phyloP scores from a whole-genome alignment of 2,888 invertebrate genomes.

The Lamproptera curius region DNA sequence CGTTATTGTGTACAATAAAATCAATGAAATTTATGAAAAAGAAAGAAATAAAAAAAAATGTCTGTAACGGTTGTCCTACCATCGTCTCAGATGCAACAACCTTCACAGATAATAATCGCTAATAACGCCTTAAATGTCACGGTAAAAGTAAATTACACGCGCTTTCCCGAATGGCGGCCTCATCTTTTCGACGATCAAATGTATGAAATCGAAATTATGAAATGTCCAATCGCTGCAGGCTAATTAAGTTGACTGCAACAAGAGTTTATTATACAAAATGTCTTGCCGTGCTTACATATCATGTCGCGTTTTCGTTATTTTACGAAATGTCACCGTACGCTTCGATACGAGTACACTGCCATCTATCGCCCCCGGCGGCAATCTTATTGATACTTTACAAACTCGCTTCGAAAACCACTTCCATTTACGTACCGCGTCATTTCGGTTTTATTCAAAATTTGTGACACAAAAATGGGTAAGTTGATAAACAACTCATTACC shows the following conservation, averaged over 20 bases:
- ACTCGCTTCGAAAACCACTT: not conserved
- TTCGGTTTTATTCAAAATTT: not conserved
- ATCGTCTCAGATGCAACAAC: constrained; percentile 23
- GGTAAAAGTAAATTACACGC: constrained; percentile 39
- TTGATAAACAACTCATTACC: not conserved
- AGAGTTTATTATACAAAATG: constrained; percentile 27
- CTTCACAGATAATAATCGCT: constrained; percentile 27
- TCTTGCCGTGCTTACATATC: constrained; percentile 29
- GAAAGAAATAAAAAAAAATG: too few species aligned
- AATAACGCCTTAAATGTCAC: constrained; percentile 41
- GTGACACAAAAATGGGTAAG: not conserved
- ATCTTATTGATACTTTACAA: not conserved
- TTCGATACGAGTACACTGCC: constrained; percentile 33
- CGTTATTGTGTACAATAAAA: not conserved
- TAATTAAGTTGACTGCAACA: constrained; percentile 30
- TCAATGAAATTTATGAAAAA: constrained; percentile 9
- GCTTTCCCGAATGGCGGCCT: constrained; percentile 32
- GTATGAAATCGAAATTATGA: constrained; percentile 32
- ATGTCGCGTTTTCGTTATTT: constrained; percentile 24
- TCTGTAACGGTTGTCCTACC: constrained; percentile 20
- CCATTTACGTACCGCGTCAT: not conserved
- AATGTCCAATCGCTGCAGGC: constrained; percentile 26
- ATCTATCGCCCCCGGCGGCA: constrained; percentile 31
- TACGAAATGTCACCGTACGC: constrained; percentile 27
- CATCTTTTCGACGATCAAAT: constrained; percentile 39